Evolutionary conservation across 2,797 vertebrate genomes (phyloP).

Genomic region (Lophius americanus): DNA sequence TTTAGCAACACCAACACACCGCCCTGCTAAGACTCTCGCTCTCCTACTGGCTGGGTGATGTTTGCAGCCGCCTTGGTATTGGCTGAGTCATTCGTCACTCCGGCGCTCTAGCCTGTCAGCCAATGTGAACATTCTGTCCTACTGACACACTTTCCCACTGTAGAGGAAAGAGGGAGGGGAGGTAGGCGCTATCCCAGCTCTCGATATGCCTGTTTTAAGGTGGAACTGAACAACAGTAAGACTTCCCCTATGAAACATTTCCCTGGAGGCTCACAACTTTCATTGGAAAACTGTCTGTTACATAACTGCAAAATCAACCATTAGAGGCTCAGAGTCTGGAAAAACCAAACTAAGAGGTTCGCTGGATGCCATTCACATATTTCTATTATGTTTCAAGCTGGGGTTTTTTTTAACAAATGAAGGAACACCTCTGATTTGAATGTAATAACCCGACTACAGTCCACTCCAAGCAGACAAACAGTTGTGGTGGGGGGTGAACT

Average conservation of each 20-base stretch:
- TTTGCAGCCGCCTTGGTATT: constrained; percentile 53
- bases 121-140: constrained; percentile 84
- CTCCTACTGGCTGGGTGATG: constrained; percentile 62
- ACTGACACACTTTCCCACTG: constrained; percentile 88
- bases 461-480: constrained; percentile 37
- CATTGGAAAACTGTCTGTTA: constrained; percentile 49
- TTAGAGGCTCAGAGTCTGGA: not conserved
- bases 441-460: constrained; percentile 12
- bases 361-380: not conserved
- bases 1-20: constrained; percentile 71
- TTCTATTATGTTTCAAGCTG: not conserved
- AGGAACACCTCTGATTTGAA: constrained; percentile 17
- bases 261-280: constrained; percentile 19
- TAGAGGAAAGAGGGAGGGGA: constrained; percentile 60
- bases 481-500: constrained; percentile 23
- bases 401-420: constrained; percentile 7
- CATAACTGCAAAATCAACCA: constrained; percentile 40
- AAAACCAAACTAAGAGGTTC: constrained; percentile 16
- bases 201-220: constrained; percentile 76
- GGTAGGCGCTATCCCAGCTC: constrained; percentile 47
- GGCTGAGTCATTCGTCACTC: constrained; percentile 58
- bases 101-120: constrained; percentile 72
- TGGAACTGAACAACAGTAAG: constrained; percentile 62
- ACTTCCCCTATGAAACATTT: constrained; percentile 47
- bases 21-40: constrained; percentile 44